Evolutionary conservation across 2,797 vertebrate species (phyloP), one percentile per base, ranked within the genome.

Genomic region (Platalea minor): DNA sequence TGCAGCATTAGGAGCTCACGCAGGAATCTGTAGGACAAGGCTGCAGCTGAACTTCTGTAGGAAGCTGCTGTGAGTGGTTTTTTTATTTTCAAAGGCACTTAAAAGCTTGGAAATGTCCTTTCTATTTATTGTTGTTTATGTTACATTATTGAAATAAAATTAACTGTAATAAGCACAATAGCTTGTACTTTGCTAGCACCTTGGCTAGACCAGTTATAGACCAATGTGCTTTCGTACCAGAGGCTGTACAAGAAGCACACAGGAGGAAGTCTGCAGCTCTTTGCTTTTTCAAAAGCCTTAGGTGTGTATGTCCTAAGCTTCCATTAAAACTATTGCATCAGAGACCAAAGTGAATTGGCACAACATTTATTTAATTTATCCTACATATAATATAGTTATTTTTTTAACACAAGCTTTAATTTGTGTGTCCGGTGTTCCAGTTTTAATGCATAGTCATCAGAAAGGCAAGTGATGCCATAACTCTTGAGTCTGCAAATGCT

Each of bases 271-370:
- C 53, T 59, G 50, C 23, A 19, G 21, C 39, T 14, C 26, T 75
- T 53, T 37, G 13, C 33, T 45, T 89, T 91, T 89, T 53, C 43
- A 61, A 24, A 73, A 50, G 33, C 25, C 17, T 45, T 63, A 37
- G 17, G 9, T 53, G 29, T 11, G 0, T 35, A 25, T 69, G 2
- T 57, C 41, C 33, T 39, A 78, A 61, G 20, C 48, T 85, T 51
- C 21, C 2, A 7, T 51, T 64, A 37, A 59, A 81, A 28, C 13
- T 46, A 20, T 51, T 0, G 0, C 31, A 26, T 18, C 28, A 10
- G 69, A 53, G 31, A 84, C 6, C 33, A 70, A 80, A 70, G 8
- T 67, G 29, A 24, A 50, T 64, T 57, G 13, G 29, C 35, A 67
- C 23, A 39, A 29, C 11, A 18, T 33, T 46, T 41, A 67, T 37